Percentiles rank a stretch among this genome's conserved stretches.
Evolutionary conservation across 2,888 invertebrate genomes (phyloP).

Genomic region (Lasioglossum zephyrum): DNA sequence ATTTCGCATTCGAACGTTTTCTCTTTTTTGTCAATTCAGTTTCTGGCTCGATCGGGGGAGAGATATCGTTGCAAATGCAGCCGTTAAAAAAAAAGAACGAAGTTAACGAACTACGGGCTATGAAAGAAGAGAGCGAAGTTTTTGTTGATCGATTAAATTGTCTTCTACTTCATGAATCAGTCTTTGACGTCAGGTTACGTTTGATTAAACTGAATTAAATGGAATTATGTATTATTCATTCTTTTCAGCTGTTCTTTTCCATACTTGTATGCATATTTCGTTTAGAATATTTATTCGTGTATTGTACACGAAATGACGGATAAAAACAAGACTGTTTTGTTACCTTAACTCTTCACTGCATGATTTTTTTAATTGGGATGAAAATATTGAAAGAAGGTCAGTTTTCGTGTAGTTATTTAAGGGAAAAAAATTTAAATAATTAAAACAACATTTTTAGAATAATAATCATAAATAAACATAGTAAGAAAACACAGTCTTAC

Average conservation of each 20-base stretch:
- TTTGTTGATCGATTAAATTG: background rate
- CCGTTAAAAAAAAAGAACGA: background rate
- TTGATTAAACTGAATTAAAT: background rate
- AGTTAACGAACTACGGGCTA: background rate
- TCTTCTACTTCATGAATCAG: background rate
- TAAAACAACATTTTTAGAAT: too few relatives aligned
- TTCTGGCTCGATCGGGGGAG: background rate
- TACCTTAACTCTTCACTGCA: too few relatives aligned
- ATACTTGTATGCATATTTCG: background rate
- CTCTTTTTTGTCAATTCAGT: conserved; percentile 33
- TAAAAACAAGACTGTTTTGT: too few relatives aligned
- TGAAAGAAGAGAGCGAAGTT: background rate
- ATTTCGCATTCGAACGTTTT: conserved; percentile 43
- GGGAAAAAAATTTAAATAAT: too few relatives aligned
- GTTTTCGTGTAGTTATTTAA: too few relatives aligned
- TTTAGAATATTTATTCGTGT: background rate
- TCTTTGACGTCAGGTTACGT: background rate
- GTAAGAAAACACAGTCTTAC: too few relatives aligned
- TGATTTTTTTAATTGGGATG: too few relatives aligned
- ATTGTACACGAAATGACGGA: background rate
- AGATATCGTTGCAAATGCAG: conserved; percentile 1
- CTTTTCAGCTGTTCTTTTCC: too few relatives aligned
- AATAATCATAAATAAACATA: too few relatives aligned
- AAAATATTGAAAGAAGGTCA: too few relatives aligned
- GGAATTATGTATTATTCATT: background rate